Evolutionary conservation across 2,113 vertebrate species (phyloP), one percentile per base, ranked within the genome.

Genomic region (Cyanistes caeruleus): DNA sequence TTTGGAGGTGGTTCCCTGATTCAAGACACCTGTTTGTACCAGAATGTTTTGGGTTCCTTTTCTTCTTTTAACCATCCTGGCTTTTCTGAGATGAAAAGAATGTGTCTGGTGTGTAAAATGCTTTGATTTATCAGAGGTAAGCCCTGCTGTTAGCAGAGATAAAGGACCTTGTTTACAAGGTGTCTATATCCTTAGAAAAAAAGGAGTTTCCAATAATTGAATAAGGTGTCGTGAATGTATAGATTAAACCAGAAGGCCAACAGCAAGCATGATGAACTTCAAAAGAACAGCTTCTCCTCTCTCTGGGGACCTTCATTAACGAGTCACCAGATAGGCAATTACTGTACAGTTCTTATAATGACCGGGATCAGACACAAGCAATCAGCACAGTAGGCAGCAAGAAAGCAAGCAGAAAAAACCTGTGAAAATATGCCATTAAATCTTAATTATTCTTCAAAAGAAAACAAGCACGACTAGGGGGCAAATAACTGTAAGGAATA

Each of bases 391-490:
- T 95, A 98, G 98, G 98, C 96, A 98, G 95, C 96, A 97, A 97
- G 96, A 98, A 97, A 96, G 96, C 93, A 96, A 96, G 97, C 92
- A 97, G 95, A 97, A 97, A 97, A 98, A 97, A 98, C 41, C 96
- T 95, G 91, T 94, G 97, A 98, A 98, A 98, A 97, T 97, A 97
- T 96, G 93, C 98, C 97, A 98, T 98, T 98, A 98, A 98, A 98
- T 98, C 98, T 98, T 98, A 98, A 98, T 98, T 98, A 98, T 98
- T 98, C 98, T 98, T 98, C 98, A 98, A 98, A 98, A 97, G 97
- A 98, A 98, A 98, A 97, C 98, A 98, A 98, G 97, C 97, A 94
- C 75, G 6, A 98, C 97, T 96, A 94, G 96, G 97, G 96, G 98
- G 97, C 94, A 98, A 95, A 98, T 96, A 97, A 98, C 91, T 93